A percentile compares a stretch with the other conserved stretches of the same genome.
These are phyloP conservation scores for Amphiura filiformis DNA, from an alignment of 35 echinoderm and acorn worm species.

Conservation along the genomic window DNA sequence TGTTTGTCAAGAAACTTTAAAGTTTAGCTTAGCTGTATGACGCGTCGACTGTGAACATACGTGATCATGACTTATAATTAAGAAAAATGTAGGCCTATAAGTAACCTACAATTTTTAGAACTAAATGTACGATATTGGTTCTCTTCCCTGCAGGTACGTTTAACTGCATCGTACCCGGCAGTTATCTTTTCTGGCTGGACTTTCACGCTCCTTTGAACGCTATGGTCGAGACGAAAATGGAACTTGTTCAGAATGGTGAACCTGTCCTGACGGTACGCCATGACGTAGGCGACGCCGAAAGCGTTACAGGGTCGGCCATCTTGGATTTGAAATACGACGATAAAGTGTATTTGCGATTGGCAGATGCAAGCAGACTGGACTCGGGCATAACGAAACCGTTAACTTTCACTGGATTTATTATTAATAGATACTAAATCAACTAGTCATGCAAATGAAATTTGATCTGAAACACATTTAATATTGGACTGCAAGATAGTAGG, in stretches of 20 bases:
- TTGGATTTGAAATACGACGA: neutral
- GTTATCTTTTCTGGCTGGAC: neutral
- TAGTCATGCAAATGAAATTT: too few relatives aligned
- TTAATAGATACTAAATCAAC: neutral
- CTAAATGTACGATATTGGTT: neutral
- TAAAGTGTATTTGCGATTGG: neutral
- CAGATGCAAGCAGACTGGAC: neutral
- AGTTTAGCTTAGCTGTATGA: too few relatives aligned
- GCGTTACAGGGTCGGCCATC: neutral
- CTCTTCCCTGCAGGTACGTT: neutral
- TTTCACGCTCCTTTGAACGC: neutral
- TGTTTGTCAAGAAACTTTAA: too few relatives aligned
- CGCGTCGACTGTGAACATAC: too few relatives aligned
- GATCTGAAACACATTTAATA: too few relatives aligned
- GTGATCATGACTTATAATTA: too few relatives aligned
- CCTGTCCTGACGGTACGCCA: neutral
- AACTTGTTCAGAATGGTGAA: neutral
- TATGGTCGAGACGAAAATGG: neutral
- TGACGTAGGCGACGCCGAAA: neutral
- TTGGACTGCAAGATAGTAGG: too few relatives aligned
- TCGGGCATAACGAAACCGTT: neutral
- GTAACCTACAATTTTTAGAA: too few relatives aligned
- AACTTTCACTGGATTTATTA: neutral
- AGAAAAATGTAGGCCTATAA: too few relatives aligned
- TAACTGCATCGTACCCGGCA: neutral